These are phyloP conservation scores for Alviniconcha strummeri DNA, from an alignment of 2,888 invertebrate genomes.

Conservation along the genomic window DNA sequence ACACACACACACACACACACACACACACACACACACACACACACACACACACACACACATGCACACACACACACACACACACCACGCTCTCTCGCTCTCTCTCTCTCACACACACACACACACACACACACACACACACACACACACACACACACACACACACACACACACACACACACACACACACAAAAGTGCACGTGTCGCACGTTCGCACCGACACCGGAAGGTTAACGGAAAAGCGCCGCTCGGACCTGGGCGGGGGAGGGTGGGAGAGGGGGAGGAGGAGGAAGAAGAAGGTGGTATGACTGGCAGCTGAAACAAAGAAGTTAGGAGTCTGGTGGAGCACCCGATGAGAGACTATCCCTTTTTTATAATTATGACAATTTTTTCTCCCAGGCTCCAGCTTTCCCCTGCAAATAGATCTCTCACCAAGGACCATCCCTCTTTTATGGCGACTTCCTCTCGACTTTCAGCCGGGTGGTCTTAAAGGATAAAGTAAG, in stretches of 20 bases:
- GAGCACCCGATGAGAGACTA: too few species aligned
- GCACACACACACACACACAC: not conserved
- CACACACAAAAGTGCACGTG: not conserved
- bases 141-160: not conserved
- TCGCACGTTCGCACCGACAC: not conserved
- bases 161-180: constrained; percentile 4
- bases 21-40: constrained; percentile 13
- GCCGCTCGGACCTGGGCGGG: not conserved
- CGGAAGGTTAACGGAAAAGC: not conserved
- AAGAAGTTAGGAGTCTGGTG: too few species aligned
- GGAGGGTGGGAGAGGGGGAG: too few species aligned
- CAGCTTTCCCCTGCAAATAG: too few species aligned
- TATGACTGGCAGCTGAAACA: too few species aligned
- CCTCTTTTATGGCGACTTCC: too few species aligned
- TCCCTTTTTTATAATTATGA: too few species aligned
- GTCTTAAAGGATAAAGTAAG: too few species aligned
- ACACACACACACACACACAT: not conserved
- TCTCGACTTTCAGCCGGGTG: too few species aligned
- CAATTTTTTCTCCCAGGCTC: too few species aligned
- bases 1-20: constrained; percentile 18
- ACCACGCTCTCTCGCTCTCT: not conserved
- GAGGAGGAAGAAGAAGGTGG: too few species aligned
- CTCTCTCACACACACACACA: not conserved
- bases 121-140: constrained; percentile 6
- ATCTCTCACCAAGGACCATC: too few species aligned